Percentiles rank a stretch among this genome's conserved stretches.
Conservation (phyloP, 2,113 vertebrate species). For the Polypterus bichir region DNA sequence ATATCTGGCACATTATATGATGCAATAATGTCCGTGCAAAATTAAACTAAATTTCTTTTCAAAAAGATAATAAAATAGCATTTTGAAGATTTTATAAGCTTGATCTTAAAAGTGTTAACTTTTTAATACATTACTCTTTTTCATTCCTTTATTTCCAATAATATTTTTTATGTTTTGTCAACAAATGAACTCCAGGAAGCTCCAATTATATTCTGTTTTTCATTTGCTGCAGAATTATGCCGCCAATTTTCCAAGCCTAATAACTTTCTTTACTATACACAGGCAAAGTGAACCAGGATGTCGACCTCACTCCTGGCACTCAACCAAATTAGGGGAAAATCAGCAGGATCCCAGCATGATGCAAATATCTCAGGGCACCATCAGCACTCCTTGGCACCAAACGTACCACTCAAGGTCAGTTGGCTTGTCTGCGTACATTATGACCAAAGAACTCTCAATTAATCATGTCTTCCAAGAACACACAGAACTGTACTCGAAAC, state of each 20-base stretch:
- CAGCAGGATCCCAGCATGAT: conserved; percentile 69
- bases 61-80: too few relatives aligned
- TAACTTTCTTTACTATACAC: conserved; percentile 18
- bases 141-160: too few relatives aligned
- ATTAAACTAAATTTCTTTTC: too few relatives aligned
- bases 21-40: too few relatives aligned
- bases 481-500: too few relatives aligned
- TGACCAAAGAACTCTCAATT: conserved; percentile 3
- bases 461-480: not conserved
- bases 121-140: too few relatives aligned
- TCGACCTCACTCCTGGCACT: conserved; percentile 89
- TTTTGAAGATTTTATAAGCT: too few relatives aligned
- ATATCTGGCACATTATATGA: too few relatives aligned
- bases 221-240: not conserved
- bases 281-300: conserved; percentile 63
- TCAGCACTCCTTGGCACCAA: conserved; percentile 73
- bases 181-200: too few relatives aligned
- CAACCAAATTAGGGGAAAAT: conserved; percentile 58
- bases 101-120: too few relatives aligned
- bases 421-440: not conserved
- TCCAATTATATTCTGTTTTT: too few relatives aligned
- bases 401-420: conserved; percentile 79
- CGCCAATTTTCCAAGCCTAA: not conserved
- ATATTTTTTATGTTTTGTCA: too few relatives aligned
- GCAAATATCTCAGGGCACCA: conserved; percentile 70